Evolutionary conservation across 2,888 invertebrate species (phyloP), one percentile per base, ranked within the genome.

Genomic region (Tachystola acroxantha): DNA sequence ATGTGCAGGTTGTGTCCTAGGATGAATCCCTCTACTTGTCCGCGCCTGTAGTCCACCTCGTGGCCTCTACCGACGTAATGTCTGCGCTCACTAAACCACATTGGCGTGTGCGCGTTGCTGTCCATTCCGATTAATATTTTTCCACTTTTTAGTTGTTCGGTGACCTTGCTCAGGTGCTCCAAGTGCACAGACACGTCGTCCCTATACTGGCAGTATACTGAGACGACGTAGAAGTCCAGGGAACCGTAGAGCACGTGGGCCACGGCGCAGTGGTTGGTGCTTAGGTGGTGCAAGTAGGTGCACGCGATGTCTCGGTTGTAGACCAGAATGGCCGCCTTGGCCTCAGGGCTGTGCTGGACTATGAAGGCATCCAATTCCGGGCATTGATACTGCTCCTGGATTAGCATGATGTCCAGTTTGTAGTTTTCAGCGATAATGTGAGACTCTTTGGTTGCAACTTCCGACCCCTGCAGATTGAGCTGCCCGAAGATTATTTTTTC

Each of bases 291-390:
- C 1, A 60, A 31, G 0, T 50, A 3, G 0, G 50, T 38, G 5
- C 39, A 28, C 0, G 43, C 11, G 2, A 45, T 10, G 1, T 37
- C 22, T 0, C 19, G n/a, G 0, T 37, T 34, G 0, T 32, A 20
- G 0, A 57, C 3, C 0, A 37, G 34, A 0, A 57, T 7, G 0
- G 48, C 60, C 3, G 46, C 49, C 11, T 45, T 54, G 0, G 53
- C 44, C 5, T 2, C 3, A 1, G 9, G 7, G 3, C 45, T 35
- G 10, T 4, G 1, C 25, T 43, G 42, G 4, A 41, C 11, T 0
- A 38, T 13, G 7, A 16, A 91, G 94, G 6, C 95, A n/a, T n/a
- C n/a, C 84, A 56, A 94, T 94, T 51, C 9, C 57, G 53, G 0
- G 62, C 55, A 2, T 57, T 55, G 9, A 10, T 53, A 53, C 13